Percentiles rank a stretch among this genome's conserved stretches.
Conservation (phyloP, 2,888 invertebrate species). For the Bruchidius siliquastri region DNA sequence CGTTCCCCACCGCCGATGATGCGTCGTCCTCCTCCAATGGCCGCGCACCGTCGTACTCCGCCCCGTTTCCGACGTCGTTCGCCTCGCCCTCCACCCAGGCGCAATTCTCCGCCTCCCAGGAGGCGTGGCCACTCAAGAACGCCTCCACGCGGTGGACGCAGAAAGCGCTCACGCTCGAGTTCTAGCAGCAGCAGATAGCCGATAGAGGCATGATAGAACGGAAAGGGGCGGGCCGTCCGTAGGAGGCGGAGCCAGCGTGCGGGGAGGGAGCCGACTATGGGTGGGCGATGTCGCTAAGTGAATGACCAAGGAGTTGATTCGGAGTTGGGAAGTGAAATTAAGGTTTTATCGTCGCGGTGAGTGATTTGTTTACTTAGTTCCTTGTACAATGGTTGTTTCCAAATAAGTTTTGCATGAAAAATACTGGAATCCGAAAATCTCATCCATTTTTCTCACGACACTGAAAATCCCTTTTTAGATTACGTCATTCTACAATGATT, state of each 20-base stretch:
- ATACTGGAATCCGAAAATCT: too few relatives aligned
- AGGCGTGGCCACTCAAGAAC: conserved; percentile 56
- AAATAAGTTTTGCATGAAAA: too few relatives aligned
- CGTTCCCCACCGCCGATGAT: conserved; percentile 54
- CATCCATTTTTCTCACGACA: too few relatives aligned
- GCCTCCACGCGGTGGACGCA: conserved; percentile 55
- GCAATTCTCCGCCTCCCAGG: conserved; percentile 44
- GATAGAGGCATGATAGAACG: background rate
- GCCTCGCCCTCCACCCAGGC: conserved; percentile 28
- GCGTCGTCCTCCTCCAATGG: conserved; percentile 54
- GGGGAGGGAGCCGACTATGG: too few relatives aligned
- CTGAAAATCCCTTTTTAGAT: too few relatives aligned
- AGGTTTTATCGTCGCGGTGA: too few relatives aligned
- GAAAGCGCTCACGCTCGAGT: conserved; percentile 60
- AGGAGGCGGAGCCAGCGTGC: background rate
- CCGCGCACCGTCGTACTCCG: conserved; percentile 55
- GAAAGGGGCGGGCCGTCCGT: background rate
- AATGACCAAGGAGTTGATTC: too few relatives aligned
- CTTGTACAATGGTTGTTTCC: too few relatives aligned
- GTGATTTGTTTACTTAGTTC: too few relatives aligned
- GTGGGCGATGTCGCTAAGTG: too few relatives aligned
- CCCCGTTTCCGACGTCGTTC: conserved; percentile 46
- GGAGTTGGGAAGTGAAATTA: too few relatives aligned
- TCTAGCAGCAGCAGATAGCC: conserved; percentile 66
- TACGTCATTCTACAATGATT: too few relatives aligned